Base-by-base conservation (phyloP, 2,888 invertebrate species). In the Thera britannica region DNA sequence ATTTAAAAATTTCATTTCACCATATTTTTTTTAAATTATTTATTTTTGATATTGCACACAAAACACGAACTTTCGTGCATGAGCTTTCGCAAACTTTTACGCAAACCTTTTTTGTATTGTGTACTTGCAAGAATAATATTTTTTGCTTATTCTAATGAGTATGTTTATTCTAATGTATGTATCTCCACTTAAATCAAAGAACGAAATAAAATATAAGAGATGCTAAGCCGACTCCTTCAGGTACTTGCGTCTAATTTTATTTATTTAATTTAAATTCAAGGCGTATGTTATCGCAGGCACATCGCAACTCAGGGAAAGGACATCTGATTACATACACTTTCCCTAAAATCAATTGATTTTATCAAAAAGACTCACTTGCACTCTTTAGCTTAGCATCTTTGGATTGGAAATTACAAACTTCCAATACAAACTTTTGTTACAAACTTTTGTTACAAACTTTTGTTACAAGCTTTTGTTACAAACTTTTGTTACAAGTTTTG, bases 251-350 rank as follows among this genome's bases (percentile, higher is more conserved):
- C 64, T 65, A 59, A 67, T 64, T 65, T 23, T 23, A 1, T 23
- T 23, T 1, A 23, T 23, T 23, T 23, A 23, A 23, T 23, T 23
- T 36, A 49, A 65, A 71, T 67, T 62, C 62, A 67, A 71, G 65
- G 51, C n/a, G 65, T 59, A 65, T 71, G 62, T 64, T 62, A 65
- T 66, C 62, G 35, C 63, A 36, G 34, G 46, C 70, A 68, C 67
- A 68, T 71, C 62, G 65, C 65, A 71, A 68, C 67, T 71, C 62
- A 67, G 57, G n/a, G 23, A 62, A 36, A 23, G 35, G 60, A 48
- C 44, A 9, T 46, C 44, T 46, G 41, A 5, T 41, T 41, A 41
- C n/a, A 23, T 51, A 59, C 58, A 68, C 57, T 62, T 66, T 65
- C 52, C 35, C 38, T 57, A 52, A 67, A 69, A 67, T 65, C 61